phyloP scores from a whole-genome alignment of 64 coral and sea anemone species.

The Cladopsammia gracilis region DNA sequence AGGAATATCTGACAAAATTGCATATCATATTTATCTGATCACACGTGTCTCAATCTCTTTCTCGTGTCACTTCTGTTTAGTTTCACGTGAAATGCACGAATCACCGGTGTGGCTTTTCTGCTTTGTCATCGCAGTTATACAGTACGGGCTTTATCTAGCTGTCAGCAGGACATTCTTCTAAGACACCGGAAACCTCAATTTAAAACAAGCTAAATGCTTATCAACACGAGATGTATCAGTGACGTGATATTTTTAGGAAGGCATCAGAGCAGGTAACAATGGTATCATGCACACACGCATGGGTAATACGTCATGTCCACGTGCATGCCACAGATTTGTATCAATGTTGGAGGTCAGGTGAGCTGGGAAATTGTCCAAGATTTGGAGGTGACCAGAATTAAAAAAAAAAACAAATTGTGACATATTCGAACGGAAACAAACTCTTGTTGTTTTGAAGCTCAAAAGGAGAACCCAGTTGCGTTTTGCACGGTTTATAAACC shows the following conservation, averaged over 20 bases:
- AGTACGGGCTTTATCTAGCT: not conserved
- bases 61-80: too few relatives aligned
- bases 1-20: too few relatives aligned
- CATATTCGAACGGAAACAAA: not conserved
- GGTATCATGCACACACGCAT: not conserved
- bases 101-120: not conserved
- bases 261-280: not conserved
- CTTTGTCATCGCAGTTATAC: too few relatives aligned
- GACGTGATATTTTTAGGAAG: not conserved
- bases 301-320: not conserved
- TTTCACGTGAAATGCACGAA: not conserved
- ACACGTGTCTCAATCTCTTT: not conserved
- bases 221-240: not conserved
- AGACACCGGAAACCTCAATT: conserved; percentile 12
- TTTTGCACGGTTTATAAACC: not conserved
- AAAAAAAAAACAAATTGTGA: not conserved
- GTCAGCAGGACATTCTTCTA: not conserved
- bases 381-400: not conserved
- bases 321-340: not conserved
- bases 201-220: not conserved
- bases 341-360: conserved; percentile 9
- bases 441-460: not conserved
- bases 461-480: too few relatives aligned
- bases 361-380: conserved; percentile 21
- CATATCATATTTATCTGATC: not conserved